Evolutionary conservation across 2,113 vertebrate species (phyloP), one percentile per base, ranked within the genome.

Genomic region (Pitta sordida): DNA sequence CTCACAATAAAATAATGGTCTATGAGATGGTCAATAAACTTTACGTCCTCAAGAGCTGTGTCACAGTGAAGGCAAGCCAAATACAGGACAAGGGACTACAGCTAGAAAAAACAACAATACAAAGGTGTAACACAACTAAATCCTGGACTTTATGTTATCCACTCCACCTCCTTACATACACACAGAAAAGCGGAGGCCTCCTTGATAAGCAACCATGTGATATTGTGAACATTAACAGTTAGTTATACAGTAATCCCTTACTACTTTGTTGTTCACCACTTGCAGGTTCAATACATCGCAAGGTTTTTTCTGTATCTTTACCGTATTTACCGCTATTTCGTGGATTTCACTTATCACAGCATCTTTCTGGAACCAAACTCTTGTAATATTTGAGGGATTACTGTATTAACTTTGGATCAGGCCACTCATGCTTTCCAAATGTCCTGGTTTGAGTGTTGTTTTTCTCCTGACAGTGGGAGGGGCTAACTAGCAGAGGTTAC

Each of bases 171-270:
- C 32, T n/a, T 32, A 20, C 11, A 46, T 26, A 48, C 1, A 1
- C 20, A 55, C 1, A 59, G 23, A 6, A 24, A 24, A 32, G 15
- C 4, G 4, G 10, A 78, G 10, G 10, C 1, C 1, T 88, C 11
- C 4, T 59, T 59, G 7, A 43, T 36, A 37, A 13, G 26, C 22
- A 83, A 16, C 4, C 36, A 3, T 7, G 30, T 51, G 30, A 56
- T 60, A 13, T n/a, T 83, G 23, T n/a, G 41, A 48, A n/a, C 24
- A 60, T 24, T 10, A n/a, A 29, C 14, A n/a, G 3, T 48, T 36
- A 55, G 17, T 55, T 55, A 46, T 9, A 41, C 39, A 41, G 39
- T 41, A 41, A 14, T 41, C 10, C 39, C 39, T n/a, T n/a, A n/a
- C n/a, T n/a, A n/a, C n/a, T n/a, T n/a, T n/a, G n/a, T n/a, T n/a